Percentiles rank a stretch among this genome's conserved stretches.
phyloP scores from a whole-genome alignment of 2,888 invertebrate species.

The Thereva unica region DNA sequence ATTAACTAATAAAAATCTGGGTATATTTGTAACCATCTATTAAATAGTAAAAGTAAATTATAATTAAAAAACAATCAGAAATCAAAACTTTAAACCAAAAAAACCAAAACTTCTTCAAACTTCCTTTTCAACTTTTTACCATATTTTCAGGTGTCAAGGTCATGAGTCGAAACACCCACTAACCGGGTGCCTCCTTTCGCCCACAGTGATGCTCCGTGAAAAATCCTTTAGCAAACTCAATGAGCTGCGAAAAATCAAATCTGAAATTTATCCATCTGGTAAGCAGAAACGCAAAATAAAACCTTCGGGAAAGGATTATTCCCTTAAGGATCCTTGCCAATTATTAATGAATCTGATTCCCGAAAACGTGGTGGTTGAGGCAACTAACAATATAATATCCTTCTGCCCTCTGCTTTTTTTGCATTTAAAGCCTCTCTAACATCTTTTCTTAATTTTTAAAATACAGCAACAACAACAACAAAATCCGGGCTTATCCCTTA shows the following conservation, averaged over 20 bases:
- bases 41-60: too few relatives aligned
- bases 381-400: too few relatives aligned
- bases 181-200: constrained; percentile 54
- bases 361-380: too few relatives aligned
- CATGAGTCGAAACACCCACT: constrained; percentile 47
- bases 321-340: neutral
- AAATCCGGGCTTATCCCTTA: too few relatives aligned
- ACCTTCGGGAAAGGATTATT: neutral
- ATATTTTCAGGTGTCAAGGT: constrained; percentile 53
- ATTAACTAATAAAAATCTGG: too few relatives aligned
- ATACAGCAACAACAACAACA: too few relatives aligned
- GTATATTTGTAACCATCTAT: too few relatives aligned
- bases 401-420: too few relatives aligned
- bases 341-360: too few relatives aligned
- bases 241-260: constrained; percentile 20
- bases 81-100: neutral
- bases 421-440: too few relatives aligned
- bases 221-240: constrained; percentile 51
- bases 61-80: too few relatives aligned
- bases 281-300: constrained; percentile 8
- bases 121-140: constrained; percentile 12
- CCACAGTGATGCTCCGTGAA: constrained; percentile 54
- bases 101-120: constrained; percentile 13
- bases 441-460: too few relatives aligned
- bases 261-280: constrained; percentile 28